A percentile compares a stretch with the other conserved stretches of the same genome.
Evolutionary conservation across 2,113 vertebrate genomes (phyloP).

Genomic region (Brachirus orientalis): DNA sequence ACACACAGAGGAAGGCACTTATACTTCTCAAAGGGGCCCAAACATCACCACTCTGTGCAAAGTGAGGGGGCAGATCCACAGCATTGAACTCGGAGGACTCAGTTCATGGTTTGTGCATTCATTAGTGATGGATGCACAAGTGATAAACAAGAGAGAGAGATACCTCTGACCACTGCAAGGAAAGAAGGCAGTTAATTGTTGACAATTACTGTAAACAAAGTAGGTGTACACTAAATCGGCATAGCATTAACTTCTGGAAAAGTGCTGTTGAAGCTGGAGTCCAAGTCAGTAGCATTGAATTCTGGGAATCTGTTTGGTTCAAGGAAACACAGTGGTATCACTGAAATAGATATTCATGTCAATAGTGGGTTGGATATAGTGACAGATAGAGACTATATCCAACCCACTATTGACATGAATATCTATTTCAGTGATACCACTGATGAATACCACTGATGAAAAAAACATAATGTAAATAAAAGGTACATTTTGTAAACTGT

Average conservation of each 20-base stretch:
- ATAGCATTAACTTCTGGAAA: background rate
- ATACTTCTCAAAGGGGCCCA: constrained; percentile 23
- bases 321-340: constrained; percentile 2
- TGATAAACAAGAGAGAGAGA: constrained; percentile 19
- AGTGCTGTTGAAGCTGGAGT: background rate
- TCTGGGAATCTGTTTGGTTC: constrained; percentile 3
- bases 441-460: too few species aligned
- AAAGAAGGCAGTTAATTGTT: constrained; percentile 13
- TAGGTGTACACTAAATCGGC: constrained; percentile 2
- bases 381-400: too few species aligned
- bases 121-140: constrained; percentile 12
- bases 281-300: constrained; percentile 1
- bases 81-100: constrained; percentile 14
- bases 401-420: background rate
- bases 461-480: too few species aligned
- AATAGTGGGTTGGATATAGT: too few species aligned
- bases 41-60: constrained; percentile 9
- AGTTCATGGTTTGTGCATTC: constrained; percentile 15
- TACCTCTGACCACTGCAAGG: background rate
- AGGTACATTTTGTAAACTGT: too few species aligned
- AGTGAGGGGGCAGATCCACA: constrained; percentile 5
- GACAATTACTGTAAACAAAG: constrained; percentile 1
- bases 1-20: constrained; percentile 19
- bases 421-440: background rate
- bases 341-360: background rate